Evolutionary conservation across 2,888 invertebrate species (phyloP), one percentile per base, ranked within the genome.

Genomic region (Idaea biselata): DNA sequence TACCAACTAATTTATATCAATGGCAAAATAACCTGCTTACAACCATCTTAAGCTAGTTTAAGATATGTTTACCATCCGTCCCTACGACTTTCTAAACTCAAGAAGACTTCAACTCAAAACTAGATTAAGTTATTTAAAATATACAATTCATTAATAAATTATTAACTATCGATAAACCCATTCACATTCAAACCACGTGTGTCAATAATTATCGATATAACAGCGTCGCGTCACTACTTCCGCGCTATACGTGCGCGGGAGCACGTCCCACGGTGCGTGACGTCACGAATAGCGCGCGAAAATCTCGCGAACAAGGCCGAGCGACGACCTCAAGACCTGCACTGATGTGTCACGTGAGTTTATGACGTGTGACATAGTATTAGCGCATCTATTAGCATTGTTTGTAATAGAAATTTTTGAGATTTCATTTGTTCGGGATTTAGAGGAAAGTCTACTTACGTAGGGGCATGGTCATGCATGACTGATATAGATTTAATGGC

Each of bases 251-350:
- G 89, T 90, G 90, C 84, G 77, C 80, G 59, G 54, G 78, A 75
- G 84, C 90, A 89, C 88, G 89, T 89, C 78, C 18, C 74, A 69
- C 63, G 61, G 59, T 60, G 63, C 25, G 74, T 79, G 81, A 85
- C 86, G 86, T 86, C 82, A 83, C 78, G 44, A 14, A 44, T 1
- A 44, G 44, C 72, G 69, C 80, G 87, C 87, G 86, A 88, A 89
- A 85, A 86, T 85, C 80, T 71, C 74, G 44, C 77, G 81, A 84
- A 84, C 89, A 91, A 91, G 89, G 89, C 84, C 90, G 90, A 85
- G 58, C 88, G 75, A 80, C 79, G 86, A 89, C 88, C 90, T 86
- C 85, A 73, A 73, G 68, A 69, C 71, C 71, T 70, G 71, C 64
- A 72, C 70, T 70, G 65, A 67, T 60, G 14, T 63, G 68, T 77